A percentile compares a stretch with the other conserved stretches of the same genome.
phyloP scores from a whole-genome alignment of 2,797 vertebrate species.

The Pogonophryne albipinna region DNA sequence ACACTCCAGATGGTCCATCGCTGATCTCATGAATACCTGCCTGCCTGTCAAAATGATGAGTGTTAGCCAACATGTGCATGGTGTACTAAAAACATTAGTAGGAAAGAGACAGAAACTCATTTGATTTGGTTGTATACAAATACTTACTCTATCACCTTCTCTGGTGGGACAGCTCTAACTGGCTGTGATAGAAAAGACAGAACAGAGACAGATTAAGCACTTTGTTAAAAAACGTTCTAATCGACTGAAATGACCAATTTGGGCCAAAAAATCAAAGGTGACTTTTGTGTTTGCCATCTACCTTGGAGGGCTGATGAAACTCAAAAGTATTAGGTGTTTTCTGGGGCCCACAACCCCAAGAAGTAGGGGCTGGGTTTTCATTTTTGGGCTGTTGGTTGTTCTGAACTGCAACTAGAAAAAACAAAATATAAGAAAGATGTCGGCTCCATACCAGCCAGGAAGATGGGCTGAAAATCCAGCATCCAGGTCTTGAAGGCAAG shows the following conservation, averaged over 20 bases:
- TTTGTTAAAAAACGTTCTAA: not conserved
- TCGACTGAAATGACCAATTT: not conserved
- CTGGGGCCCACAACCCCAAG: constrained; percentile 74
- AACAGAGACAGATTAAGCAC: not conserved
- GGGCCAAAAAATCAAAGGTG: not conserved
- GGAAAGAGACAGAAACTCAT: not conserved
- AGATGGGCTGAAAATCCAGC: not conserved
- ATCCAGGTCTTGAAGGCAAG: not conserved
- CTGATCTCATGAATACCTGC: constrained; percentile 84
- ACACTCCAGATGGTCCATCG: constrained; percentile 82
- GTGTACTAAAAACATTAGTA: not conserved
- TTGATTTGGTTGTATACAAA: not conserved
- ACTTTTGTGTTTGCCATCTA: constrained; percentile 29
- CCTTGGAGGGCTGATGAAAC: constrained; percentile 80
- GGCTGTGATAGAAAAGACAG: constrained; percentile 58
- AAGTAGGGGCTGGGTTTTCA: constrained; percentile 28
- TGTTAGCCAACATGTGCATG: not conserved
- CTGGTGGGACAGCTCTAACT: constrained; percentile 74
- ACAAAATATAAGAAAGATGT: not conserved
- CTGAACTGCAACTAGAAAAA: constrained; percentile 27
- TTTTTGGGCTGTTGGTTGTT: constrained; percentile 39
- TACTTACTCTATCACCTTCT: constrained; percentile 85
- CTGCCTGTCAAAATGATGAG: constrained; percentile 54
- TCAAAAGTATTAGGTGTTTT: constrained; percentile 65
- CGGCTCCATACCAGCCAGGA: not conserved